Percentiles rank a stretch among this genome's conserved stretches.
Conservation (phyloP, 2,888 invertebrate genomes). For the Euplagia quadripunctaria region DNA sequence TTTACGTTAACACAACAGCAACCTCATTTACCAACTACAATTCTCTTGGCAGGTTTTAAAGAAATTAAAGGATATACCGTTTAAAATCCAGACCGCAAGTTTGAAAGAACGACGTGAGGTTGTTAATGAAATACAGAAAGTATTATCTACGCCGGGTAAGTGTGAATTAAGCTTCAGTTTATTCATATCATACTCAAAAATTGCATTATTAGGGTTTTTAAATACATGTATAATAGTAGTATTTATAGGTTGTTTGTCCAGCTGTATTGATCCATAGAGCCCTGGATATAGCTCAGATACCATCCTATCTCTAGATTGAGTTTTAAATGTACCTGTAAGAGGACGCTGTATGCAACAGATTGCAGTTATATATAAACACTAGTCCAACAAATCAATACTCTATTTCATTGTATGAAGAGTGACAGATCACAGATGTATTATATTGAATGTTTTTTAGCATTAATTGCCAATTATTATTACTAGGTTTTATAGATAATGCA, state of each 20-base stretch:
- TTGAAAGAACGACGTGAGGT: conserved; percentile 90
- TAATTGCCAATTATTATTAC: neutral
- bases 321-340: conserved; percentile 32
- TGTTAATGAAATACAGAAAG: conserved; percentile 89
- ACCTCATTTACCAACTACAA: conserved; percentile 34
- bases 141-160: conserved; percentile 91
- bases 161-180: conserved; percentile 17
- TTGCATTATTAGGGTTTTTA: conserved; percentile 6
- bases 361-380: conserved; percentile 26
- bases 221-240: conserved; percentile 16
- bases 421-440: conserved; percentile 2
- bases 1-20: conserved; percentile 23
- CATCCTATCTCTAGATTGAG: conserved; percentile 27
- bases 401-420: neutral
- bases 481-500: neutral
- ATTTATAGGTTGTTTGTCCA: conserved; percentile 48
- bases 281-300: conserved; percentile 42
- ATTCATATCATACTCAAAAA: conserved; percentile 17
- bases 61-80: conserved; percentile 91
- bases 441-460: neutral
- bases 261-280: conserved; percentile 57
- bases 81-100: conserved; percentile 91
- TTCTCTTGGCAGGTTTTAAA: conserved; percentile 86
- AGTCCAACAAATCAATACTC: conserved; percentile 22
- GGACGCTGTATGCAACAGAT: conserved; percentile 29